Base-by-base conservation (phyloP, 2,888 invertebrate genomes). In the Salpingus planirostris region DNA sequence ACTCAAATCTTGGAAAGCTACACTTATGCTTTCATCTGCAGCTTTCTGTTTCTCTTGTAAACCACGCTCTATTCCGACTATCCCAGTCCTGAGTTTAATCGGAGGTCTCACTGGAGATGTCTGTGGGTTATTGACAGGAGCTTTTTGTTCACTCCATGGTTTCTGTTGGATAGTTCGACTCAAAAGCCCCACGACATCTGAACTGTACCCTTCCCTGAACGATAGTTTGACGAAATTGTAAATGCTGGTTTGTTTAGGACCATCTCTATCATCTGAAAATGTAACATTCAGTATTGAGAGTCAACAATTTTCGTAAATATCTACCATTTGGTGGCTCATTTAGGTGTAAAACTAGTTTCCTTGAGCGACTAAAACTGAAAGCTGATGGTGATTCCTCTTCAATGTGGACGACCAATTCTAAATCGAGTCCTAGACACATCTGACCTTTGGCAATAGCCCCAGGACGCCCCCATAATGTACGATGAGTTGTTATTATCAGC, bases 1-100 rank as follows among this genome's bases (percentile, higher is more conserved):
- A 53, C 73, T 85, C 31, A 98, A 74, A 67, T 99, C 98, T 66
- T 96, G 85, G 67, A 99, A 98, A 2, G 98, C 97, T 45, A 83
- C 72, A 10, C 78, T 80, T 49, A 98, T 97, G 56, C 86, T 91
- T 55, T 86, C 80, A 66, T 93, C 90, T 0, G 93, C 91, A 23
- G 84, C 85, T 61, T 85, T 82, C 27, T 92, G 88, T 57, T 88
- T 88, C 55, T 91, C 87, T 55, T 90, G 84, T 40, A 97, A 74
- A 50, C 85, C 82, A 50, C 90, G 74, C 64, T 98, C 97, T 48
- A 98, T 98, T 2, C 97, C 97, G 24, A 89, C 85, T 53, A 98
- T 97, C 27, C 97, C 97, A 5, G 83, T 81, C 28, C 86, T 69
- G 24, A 82, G 73, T 62, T 84, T 83, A 29, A 83, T 80, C 44